Evolutionary conservation across 1,140 invertebrate species (phyloP).

Genomic region (Ostrea denselamellosa): DNA sequence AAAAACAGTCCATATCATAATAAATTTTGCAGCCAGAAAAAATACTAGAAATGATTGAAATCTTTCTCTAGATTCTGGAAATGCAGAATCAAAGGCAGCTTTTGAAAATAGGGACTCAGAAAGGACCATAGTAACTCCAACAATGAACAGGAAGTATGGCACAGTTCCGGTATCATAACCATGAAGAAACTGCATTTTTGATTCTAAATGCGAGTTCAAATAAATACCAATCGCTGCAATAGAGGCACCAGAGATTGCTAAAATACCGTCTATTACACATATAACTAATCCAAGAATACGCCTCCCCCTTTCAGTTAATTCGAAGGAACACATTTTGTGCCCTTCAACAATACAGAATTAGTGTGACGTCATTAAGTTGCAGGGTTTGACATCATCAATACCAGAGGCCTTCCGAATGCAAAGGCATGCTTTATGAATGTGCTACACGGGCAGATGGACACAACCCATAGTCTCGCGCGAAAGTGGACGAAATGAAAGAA

Average conservation of each 20-base stretch:
- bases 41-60: conserved; percentile 53
- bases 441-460: too few species aligned
- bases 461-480: too few species aligned
- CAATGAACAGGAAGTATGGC: conserved; percentile 49
- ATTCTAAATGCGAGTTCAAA: conserved; percentile 52
- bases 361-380: conserved; percentile 8
- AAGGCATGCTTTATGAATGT: too few species aligned
- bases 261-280: conserved; percentile 12
- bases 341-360: neutral
- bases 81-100: conserved; percentile 47
- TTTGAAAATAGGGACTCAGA: conserved; percentile 38
- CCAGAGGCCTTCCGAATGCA: too few species aligned
- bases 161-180: conserved; percentile 51
- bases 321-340: neutral
- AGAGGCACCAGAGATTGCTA: conserved; percentile 45
- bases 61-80: conserved; percentile 40
- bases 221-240: conserved; percentile 35
- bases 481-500: too few species aligned
- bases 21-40: conserved; percentile 44
- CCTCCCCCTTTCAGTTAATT: conserved; percentile 13
- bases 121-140: conserved; percentile 51
- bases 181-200: conserved; percentile 47
- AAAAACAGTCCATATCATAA: conserved; percentile 54
- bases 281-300: conserved; percentile 43
- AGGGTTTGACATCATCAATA: too few species aligned